Percentiles rank a stretch among this genome's conserved stretches.
phyloP scores from a whole-genome alignment of 2,797 vertebrate genomes.

The Aldrovandia affinis region DNA sequence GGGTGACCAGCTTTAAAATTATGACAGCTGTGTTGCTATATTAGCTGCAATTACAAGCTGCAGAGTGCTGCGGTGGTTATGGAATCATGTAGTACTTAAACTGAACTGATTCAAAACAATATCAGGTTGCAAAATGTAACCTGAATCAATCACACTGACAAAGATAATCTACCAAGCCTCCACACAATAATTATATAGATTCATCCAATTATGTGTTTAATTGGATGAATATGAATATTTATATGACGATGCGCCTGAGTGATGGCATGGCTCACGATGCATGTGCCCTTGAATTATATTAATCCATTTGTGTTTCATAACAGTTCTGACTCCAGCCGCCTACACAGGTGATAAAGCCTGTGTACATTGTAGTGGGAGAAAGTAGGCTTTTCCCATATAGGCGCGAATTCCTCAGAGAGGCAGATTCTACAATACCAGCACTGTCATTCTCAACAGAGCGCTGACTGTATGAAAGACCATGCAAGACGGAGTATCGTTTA shows the following conservation, averaged over 20 bases:
- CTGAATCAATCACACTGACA: neutral
- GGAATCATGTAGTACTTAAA: neutral
- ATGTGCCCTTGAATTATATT: neutral
- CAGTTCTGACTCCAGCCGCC: neutral
- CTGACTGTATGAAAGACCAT: neutral
- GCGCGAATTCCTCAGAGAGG: neutral
- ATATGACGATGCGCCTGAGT: neutral
- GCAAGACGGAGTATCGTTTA: neutral
- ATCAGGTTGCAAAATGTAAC: neutral
- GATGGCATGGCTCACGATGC: neutral
- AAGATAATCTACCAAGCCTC: neutral
- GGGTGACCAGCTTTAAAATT: neutral
- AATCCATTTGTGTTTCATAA: neutral
- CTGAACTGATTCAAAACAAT: neutral
- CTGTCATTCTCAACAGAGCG: neutral
- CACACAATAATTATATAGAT: neutral
- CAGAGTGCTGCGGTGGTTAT: neutral
- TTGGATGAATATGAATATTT: neutral
- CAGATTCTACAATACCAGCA: neutral
- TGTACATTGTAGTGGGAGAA: neutral
- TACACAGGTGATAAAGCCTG: neutral
- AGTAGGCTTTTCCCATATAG: neutral
- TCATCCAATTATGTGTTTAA: neutral
- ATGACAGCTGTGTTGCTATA: neutral
- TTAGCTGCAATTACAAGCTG: neutral